Evolutionary conservation across 2,888 invertebrate species (phyloP).

Genomic region (Microplitis manilae): DNA sequence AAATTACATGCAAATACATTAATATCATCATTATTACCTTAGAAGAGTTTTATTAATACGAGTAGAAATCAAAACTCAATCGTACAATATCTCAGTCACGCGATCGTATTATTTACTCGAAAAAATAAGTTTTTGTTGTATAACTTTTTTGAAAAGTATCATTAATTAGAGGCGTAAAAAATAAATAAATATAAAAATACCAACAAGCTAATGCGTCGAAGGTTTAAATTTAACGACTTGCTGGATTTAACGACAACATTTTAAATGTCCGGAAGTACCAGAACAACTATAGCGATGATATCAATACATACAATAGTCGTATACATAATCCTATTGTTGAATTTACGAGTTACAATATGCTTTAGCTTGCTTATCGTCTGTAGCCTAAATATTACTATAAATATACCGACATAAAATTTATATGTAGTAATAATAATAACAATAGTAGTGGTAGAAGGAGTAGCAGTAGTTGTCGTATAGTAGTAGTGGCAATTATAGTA

Average conservation of each 20-base stretch:
- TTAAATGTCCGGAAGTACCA: neutral
- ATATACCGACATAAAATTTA: no score
- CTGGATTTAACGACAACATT: neutral
- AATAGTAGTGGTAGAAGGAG: no score
- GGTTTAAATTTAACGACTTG: neutral
- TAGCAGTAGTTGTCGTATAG: no score
- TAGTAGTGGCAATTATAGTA: no score
- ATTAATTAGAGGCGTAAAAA: neutral
- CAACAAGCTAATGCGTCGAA: no score
- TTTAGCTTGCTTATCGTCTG: neutral
- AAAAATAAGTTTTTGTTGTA: neutral
- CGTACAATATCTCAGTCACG: neutral
- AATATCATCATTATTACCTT: neutral
- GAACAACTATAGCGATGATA: neutral
- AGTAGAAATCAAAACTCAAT: neutral
- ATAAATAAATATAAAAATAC: no score
- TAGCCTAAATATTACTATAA: neutral
- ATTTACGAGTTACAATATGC: constrained; percentile 1
- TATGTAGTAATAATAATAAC: no score
- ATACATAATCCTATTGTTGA: neutral
- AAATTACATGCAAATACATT: neutral
- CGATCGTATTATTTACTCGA: neutral
- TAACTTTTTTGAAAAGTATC: neutral
- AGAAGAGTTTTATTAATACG: no score
- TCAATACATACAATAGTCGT: neutral